These are phyloP conservation scores for Myzus persicae DNA, from an alignment of 1,140 invertebrate genomes.

Conservation along the genomic window DNA sequence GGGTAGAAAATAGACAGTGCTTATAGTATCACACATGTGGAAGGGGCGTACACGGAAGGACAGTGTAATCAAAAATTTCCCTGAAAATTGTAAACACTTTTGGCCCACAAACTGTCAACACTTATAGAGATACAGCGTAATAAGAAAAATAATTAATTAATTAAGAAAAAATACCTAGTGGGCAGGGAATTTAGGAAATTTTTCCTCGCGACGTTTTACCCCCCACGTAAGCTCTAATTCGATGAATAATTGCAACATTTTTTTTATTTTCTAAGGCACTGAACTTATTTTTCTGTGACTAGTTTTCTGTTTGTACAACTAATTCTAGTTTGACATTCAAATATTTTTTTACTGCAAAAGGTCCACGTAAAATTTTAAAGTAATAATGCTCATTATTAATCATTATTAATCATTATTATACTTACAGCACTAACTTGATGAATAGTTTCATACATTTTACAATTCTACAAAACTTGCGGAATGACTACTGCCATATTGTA, in stretches of 20 bases:
- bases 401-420: neutral
- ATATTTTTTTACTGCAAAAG: neutral
- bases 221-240: neutral
- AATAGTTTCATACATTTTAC: no score
- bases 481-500: no score
- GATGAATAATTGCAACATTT: neutral
- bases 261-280: neutral
- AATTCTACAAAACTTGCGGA: no score
- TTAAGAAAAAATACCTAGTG: no score
- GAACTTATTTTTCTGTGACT: neutral
- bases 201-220: neutral
- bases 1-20: neutral
- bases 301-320: no score
- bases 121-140: no score
- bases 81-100: no score
- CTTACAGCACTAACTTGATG: no score
- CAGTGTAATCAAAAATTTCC: no score
- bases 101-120: no score
- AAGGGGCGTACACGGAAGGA: no score
- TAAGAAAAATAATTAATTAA: no score
- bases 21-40: neutral
- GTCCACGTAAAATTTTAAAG: neutral
- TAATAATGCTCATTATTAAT: neutral
- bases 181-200: neutral
- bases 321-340: neutral